A percentile compares a stretch with the other conserved stretches of the same genome.
Conservation (phyloP, 2,113 vertebrate genomes). For the Rousettus leschenaultii region DNA sequence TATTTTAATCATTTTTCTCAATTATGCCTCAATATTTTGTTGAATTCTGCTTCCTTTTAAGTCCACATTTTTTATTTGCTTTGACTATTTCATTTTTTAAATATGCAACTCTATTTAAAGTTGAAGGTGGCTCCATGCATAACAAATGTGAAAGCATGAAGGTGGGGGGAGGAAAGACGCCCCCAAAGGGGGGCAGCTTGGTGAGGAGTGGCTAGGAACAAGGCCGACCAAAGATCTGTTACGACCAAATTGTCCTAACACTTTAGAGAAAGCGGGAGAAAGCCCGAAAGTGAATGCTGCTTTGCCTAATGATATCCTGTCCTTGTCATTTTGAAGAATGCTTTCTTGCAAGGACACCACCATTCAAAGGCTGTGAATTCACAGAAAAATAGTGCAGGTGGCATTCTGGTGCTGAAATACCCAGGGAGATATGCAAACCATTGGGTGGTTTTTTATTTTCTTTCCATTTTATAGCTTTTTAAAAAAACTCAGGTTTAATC, state of each 20-base stretch:
- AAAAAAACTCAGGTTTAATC: background rate
- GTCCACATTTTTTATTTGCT: background rate
- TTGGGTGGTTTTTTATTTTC: background rate
- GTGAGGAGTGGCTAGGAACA: background rate
- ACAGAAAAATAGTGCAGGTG: background rate
- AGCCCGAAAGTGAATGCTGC: background rate
- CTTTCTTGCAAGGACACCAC: background rate
- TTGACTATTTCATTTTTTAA: background rate
- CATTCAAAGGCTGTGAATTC: background rate
- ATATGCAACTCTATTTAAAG: background rate
- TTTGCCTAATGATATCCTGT: background rate
- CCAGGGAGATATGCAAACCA: background rate
- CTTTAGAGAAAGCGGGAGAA: accelerated
- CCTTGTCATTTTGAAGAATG: background rate
- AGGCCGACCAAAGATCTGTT: background rate
- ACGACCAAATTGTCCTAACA: background rate
- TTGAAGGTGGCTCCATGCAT: background rate
- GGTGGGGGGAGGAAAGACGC: accelerated
- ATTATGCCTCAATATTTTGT: background rate
- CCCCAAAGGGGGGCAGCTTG: background rate
- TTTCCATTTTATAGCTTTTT: background rate
- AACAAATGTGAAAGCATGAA: background rate
- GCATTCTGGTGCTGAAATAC: background rate
- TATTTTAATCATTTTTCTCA: background rate
- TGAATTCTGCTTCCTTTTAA: background rate